Evolutionary conservation across 2,797 vertebrate species (phyloP), one percentile per base, ranked within the genome.

Genomic region (Galago senegalensis): DNA sequence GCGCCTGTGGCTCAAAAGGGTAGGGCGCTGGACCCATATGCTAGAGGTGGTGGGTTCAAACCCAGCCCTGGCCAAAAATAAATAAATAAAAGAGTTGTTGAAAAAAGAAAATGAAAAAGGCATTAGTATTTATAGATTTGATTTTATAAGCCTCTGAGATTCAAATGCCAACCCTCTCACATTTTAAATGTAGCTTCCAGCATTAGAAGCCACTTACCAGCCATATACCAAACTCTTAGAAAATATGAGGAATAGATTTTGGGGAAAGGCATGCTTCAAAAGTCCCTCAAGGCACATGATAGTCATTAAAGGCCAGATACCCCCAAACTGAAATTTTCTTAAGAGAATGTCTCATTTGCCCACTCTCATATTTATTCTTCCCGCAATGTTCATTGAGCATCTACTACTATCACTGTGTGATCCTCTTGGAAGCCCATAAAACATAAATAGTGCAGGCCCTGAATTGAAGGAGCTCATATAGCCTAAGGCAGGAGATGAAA

Each of bases 51-150:
- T 43, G 40, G 40, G 40, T 43, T 43, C 40, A 43, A 7, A 43
- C 40, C 40, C 40, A 43, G 40, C 5, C 40, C 40, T 43, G 6
- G 40, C 40, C 7, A 43, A 43, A 43, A 43, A 43, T 43, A 6
- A 43, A 43, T 43, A 43, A 43, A 43, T 43, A 43, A 43, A 43
- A 43, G 40, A 43, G 40, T 43, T 43, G 40, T 43, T 43, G 40
- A 43, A 43, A 43, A 43, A 43, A 43, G 40, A 43, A 43, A 5
- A 40, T 34, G 14, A 18, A 21, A 87, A 91, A 76, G 40, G 29
- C n/a, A 86, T 87, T 8, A 34, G 46, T 91, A 93, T 95, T 91
- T 88, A 95, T 86, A 94, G 77, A 76, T 65, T 94, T 90, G 34
- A 87, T 93, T 95, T 95, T 96, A 9, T 37, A 87, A 94, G 80